Base-by-base conservation (phyloP, 64 coral and sea anemone genomes). In the Hydrozoanthus tunicans region DNA sequence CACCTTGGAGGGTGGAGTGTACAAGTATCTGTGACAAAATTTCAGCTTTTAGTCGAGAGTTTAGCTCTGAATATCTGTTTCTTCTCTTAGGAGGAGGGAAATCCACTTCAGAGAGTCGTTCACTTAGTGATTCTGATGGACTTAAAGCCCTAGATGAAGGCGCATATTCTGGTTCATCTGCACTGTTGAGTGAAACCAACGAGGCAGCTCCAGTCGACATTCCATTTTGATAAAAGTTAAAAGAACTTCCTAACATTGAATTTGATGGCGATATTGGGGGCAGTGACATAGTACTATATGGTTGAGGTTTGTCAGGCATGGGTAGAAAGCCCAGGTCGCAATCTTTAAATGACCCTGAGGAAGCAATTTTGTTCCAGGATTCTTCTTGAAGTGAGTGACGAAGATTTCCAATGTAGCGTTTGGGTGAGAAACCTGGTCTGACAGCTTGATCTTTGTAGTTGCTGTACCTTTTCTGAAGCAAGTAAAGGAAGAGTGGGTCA, bases 171-270 rank as follows among this genome's bases (percentile, higher is more conserved):
- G 60, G 14, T 24, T 91, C 91, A 72, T 68, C 89, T n/a, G 90
- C 91, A 14, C 94, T 96, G 56, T 93, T 93, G 2, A 96, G 10
- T 14, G 97, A 95, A 56, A 99, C 90, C 81, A 99, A 75, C 61
- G 97, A 99, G 1, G 94, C 97, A 74, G 97, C 97, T 55, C 97
- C 97, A 9, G 97, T 99, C 80, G 97, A 99, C 94, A 99, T 95
- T 14, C 94, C 97, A 81, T 94, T 95, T 71, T 93, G 81, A 73
- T 99, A 99, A 57, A 99, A 99, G 63, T 95, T 93, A 90, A 95
- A 99, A 15, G 93, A 93, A 55, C 90, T 94, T 23, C 80, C 97
- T 53, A 96, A 66, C 97, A 99, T 99, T 54, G 97, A 99, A 73
- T 83, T 92, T 79, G 97, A 99, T 60, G 97, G 97, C 59, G 97